Evolutionary conservation across 2,113 vertebrate genomes (phyloP).

Genomic region (Penelope pileata): DNA sequence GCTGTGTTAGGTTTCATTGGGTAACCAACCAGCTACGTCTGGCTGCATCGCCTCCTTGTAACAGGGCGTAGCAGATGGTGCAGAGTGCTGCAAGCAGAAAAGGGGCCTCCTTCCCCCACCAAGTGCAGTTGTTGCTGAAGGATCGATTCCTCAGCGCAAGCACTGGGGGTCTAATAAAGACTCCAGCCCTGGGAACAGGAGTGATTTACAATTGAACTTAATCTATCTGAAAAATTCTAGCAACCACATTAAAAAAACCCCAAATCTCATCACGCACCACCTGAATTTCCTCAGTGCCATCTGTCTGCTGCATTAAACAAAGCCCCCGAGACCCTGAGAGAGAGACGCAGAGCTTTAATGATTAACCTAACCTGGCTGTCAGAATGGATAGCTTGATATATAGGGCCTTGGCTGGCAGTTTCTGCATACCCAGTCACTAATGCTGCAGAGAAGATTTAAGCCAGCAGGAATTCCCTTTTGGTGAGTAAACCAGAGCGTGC

Average conservation of each 20-base stretch:
- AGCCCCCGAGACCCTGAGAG: conserved; percentile 45
- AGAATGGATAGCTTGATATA: conserved; percentile 58
- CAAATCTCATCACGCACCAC: conserved; percentile 63
- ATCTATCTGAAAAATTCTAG: conserved; percentile 63
- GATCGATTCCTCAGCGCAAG: conserved; percentile 22
- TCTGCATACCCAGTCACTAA: not conserved
- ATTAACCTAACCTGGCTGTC: conserved; percentile 66
- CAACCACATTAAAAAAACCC: conserved; percentile 25
- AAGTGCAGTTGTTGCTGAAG: not conserved
- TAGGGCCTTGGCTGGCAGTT: conserved; percentile 1
- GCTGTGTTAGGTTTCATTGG: not conserved
- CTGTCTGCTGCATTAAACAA: conserved; percentile 72
- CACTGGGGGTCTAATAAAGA: conserved; percentile 16
- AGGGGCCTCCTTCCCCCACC: not conserved
- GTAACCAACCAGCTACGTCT: conserved; percentile 43
- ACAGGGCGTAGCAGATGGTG: conserved; percentile 48
- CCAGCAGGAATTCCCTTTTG: not conserved
- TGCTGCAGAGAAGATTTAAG: not conserved
- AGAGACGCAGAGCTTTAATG: conserved; percentile 62
- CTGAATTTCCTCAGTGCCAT: conserved; percentile 74
- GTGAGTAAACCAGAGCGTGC: accelerated
- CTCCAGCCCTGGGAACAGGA: not conserved
- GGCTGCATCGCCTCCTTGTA: not conserved
- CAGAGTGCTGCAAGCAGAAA: not conserved
- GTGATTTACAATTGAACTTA: conserved; percentile 67